Evolutionary conservation across 2,888 invertebrate species (phyloP).

Genomic region (Syrphus vitripennis): DNA sequence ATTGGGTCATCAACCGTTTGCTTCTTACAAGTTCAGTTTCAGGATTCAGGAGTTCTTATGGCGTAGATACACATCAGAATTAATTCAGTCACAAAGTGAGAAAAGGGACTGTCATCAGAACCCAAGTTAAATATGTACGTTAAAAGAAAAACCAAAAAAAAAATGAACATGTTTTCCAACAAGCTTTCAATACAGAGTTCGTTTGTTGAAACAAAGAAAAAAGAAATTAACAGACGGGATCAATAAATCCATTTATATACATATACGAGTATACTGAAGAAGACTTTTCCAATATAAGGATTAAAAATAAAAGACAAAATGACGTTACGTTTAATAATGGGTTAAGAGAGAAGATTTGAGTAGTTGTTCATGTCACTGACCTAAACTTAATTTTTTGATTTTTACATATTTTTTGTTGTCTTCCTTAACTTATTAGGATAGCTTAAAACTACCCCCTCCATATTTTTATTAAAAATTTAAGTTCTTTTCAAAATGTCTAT

Average conservation of each 20-base stretch:
- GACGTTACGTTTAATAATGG: background rate
- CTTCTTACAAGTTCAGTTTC: background rate
- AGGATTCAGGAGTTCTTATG: background rate
- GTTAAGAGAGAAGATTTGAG: background rate
- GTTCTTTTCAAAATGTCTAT: too few species aligned
- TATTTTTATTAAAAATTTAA: too few species aligned
- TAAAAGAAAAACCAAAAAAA: background rate
- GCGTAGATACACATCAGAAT: constrained; percentile 9
- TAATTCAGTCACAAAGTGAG: constrained; percentile 56
- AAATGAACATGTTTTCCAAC: background rate
- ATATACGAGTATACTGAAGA: too few species aligned
- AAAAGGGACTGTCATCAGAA: constrained; percentile 59
- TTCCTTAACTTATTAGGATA: too few species aligned
- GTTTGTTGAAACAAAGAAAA: background rate
- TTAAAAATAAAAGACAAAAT: background rate
- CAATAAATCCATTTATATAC: constrained; percentile 3
- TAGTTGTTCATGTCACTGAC: background rate
- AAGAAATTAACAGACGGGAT: background rate
- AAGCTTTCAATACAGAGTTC: background rate
- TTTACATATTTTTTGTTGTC: background rate
- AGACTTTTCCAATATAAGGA: background rate
- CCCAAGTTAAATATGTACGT: background rate
- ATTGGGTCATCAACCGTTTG: constrained; percentile 1
- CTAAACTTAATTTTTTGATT: background rate
- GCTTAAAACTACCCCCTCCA: too few species aligned